These are phyloP conservation scores for Mesochorus sp. DNA, from an alignment of 2,888 invertebrate genomes.

Conservation along the genomic window DNA sequence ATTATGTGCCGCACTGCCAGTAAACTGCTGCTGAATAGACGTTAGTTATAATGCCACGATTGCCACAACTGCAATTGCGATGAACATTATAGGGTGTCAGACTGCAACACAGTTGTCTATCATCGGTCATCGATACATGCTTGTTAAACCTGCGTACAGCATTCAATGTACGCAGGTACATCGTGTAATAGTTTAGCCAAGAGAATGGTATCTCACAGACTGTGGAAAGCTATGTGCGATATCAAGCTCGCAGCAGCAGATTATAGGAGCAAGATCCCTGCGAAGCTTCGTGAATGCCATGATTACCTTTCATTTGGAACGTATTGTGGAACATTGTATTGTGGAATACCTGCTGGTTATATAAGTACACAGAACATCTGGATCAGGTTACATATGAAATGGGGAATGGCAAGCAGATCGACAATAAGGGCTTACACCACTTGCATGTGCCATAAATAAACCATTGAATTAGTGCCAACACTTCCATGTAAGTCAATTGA, in stretches of 20 bases:
- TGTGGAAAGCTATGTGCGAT: background rate
- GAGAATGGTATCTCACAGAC: background rate
- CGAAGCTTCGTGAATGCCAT: conserved; percentile 19
- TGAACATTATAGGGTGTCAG: conserved; percentile 20
- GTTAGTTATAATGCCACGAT: too few relatives aligned
- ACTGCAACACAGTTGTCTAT: conserved; percentile 8
- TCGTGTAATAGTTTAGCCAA: background rate
- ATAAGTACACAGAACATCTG: conserved; percentile 13
- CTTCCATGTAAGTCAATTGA: too few relatives aligned
- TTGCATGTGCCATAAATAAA: too few relatives aligned
- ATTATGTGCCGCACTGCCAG: too few relatives aligned
- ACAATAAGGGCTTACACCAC: too few relatives aligned
- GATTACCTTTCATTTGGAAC: conserved; percentile 31
- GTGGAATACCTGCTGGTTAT: too few relatives aligned
- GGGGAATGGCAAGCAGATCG: too few relatives aligned
- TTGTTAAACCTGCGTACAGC: conserved; percentile 23
- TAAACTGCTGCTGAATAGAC: too few relatives aligned
- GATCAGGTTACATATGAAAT: background rate
- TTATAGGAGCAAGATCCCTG: conserved; percentile 11
- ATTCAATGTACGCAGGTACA: background rate
- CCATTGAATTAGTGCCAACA: too few relatives aligned
- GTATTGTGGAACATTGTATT: background rate
- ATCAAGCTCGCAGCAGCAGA: conserved; percentile 12
- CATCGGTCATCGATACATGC: conserved; percentile 51
- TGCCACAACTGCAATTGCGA: background rate